Conservation (phyloP, 2,797 vertebrate species). For the Sphenodon punctatus region DNA sequence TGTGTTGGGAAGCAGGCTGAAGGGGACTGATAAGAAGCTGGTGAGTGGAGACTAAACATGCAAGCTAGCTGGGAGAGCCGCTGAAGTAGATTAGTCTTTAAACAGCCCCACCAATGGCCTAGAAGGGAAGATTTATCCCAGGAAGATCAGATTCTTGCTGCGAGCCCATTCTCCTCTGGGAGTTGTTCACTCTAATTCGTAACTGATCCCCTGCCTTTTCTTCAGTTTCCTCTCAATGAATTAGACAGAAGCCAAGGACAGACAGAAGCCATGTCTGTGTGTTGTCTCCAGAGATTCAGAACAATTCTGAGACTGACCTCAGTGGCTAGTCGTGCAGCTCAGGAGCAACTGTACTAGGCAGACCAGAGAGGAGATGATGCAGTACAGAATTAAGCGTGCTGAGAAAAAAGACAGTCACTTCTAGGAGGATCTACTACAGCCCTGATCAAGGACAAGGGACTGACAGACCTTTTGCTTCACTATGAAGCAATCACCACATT, state of each 20-base stretch:
- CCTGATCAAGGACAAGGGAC: neutral
- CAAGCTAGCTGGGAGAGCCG: neutral
- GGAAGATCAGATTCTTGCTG: neutral
- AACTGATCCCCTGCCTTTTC: neutral
- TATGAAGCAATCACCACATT: neutral
- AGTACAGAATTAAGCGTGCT: neutral
- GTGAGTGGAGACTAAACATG: constrained; percentile 29
- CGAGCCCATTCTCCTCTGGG: neutral
- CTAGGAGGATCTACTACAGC: neutral
- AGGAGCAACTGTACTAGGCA: neutral
- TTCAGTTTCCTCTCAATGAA: neutral
- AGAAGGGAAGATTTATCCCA: neutral
- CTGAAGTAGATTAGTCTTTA: neutral
- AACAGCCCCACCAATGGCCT: neutral
- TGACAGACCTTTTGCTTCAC: neutral
- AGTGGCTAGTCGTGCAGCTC: neutral
- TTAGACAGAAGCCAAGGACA: neutral
- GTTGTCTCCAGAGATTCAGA: constrained; percentile 11
- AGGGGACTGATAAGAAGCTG: neutral
- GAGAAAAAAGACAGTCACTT: neutral
- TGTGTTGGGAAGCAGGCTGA: constrained; percentile 8
- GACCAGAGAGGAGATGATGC: neutral
- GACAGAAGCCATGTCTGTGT: neutral
- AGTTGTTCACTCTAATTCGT: neutral
- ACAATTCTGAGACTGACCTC: neutral